These are phyloP conservation scores for Diprion similis DNA, from an alignment of 1,140 invertebrate genomes.

Conservation along the genomic window DNA sequence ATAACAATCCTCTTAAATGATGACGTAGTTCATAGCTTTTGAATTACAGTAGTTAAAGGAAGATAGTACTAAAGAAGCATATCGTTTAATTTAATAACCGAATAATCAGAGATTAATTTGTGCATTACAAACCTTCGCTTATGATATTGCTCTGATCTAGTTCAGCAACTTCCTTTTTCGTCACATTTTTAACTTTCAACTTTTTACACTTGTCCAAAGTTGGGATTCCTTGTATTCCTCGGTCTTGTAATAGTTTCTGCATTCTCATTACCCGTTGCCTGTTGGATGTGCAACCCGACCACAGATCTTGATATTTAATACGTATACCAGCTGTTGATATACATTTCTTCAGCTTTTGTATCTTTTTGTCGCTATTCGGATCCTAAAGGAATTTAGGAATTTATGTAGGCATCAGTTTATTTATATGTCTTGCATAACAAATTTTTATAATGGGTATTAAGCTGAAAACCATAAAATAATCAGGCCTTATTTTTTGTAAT, in stretches of 20 bases:
- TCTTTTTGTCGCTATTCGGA: conserved; percentile 26
- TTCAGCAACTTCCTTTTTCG: conserved; percentile 39
- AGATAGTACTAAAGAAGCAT: conserved; percentile 9
- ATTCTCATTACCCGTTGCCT: conserved; percentile 41
- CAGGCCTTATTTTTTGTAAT: no score
- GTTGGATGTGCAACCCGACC: conserved; percentile 43
- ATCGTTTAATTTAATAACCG: no score
- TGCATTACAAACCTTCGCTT: conserved; percentile 44
- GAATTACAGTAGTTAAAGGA: no score
- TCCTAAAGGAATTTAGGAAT: conserved; percentile 18
- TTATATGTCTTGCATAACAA: no score
- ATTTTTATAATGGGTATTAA: no score
- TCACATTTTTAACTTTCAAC: conserved; percentile 41
- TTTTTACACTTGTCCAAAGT: conserved; percentile 51
- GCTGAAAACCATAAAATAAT: no score
- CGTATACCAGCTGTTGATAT: conserved; percentile 46
- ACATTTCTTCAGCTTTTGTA: conserved; percentile 47
- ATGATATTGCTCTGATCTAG: conserved; percentile 45
- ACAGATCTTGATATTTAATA: conserved; percentile 43
- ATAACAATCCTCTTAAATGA: no score
- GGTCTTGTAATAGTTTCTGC: conserved; percentile 43
- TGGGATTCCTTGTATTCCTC: conserved; percentile 46
- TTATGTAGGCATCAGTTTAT: no score
- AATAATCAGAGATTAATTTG: conserved; percentile 17
- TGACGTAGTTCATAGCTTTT: no score